These are phyloP conservation scores for Aphodius sticticus DNA, from an alignment of 2,888 invertebrate species.

Conservation along the genomic window DNA sequence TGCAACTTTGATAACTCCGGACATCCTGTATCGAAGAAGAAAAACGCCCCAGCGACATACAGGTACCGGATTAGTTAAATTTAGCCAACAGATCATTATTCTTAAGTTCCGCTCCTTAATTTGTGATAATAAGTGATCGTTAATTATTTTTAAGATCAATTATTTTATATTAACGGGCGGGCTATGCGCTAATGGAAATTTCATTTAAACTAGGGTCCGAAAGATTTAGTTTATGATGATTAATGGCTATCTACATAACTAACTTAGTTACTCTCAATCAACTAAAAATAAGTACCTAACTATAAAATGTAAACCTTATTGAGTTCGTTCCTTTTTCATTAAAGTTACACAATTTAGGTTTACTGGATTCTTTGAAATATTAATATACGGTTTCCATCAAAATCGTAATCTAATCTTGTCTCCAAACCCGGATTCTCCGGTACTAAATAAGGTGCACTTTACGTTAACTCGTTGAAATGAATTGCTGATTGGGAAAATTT, in stretches of 20 bases:
- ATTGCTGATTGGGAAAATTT: slow-evolving; percentile 40
- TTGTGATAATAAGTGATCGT: not conserved
- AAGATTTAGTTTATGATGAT: too few relatives aligned
- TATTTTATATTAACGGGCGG: not conserved
- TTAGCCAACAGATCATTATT: too few relatives aligned
- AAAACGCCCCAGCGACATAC: too few relatives aligned
- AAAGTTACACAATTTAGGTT: not conserved
- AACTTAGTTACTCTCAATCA: not conserved
- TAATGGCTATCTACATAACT: not conserved
- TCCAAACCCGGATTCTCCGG: not conserved
- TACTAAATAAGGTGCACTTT: slow-evolving; percentile 22
- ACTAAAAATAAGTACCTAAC: not conserved
- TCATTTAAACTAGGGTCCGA: too few relatives aligned
- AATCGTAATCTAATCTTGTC: not conserved
- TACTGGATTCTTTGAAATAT: not conserved
- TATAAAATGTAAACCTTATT: too few relatives aligned
- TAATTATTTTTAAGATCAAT: not conserved
- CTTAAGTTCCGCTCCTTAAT: not conserved
- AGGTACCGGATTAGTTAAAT: too few relatives aligned
- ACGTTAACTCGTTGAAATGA: slow-evolving; percentile 26
- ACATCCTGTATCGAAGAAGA: too few relatives aligned
- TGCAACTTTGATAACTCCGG: too few relatives aligned
- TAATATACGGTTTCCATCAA: not conserved
- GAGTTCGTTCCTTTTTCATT: not conserved
- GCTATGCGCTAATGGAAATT: too few relatives aligned